Evolutionary conservation across 1,140 invertebrate genomes (phyloP), one percentile per base, ranked within the genome.

Genomic region (Leptinotarsa undecemlineata): DNA sequence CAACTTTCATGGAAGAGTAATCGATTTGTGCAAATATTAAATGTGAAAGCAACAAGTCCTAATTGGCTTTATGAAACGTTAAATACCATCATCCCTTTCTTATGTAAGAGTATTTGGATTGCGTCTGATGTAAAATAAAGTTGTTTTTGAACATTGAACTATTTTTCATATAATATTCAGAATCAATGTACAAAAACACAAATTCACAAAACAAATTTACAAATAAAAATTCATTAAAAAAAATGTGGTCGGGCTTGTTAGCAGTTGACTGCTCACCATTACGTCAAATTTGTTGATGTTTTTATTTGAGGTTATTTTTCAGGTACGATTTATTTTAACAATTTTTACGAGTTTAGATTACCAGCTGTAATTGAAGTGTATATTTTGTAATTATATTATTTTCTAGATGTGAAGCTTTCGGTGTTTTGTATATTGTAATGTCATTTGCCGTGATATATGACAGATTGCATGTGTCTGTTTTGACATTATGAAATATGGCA

Each of bases 171-270:
- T 3, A 23, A 23, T 21, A 26, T 15, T 19, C n/a, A 64, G 20
- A 20, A 6, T 19, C 17, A 17, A 4, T 64, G 26, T 20, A 20
- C 63, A 20, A 6, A 21, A 15, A 64, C 51, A 57, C 17, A 57
- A 13, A n/a, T 57, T 57, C 51, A 57, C 51, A 57, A 57, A 57
- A 57, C 51, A 19, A 57, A 19, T 19, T n/a, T 57, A 57, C 51
- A 57, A 64, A 64, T n/a, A 23, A 33, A 64, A 19, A 8, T 64
- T 23, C 14, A 5, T 23, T 20, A 4, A 4, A n/a, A 64, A 64
- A 23, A 19, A 33, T 23, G 15, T 20, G 63, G 63, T 64, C 17
- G 63, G 63, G 63, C 63, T 64, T 64, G 63, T 64, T 64, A 64
- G 63, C 63, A 64, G 63, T 64, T n/a, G 51, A 17, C 51, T 14